Evolutionary conservation across 2,113 vertebrate genomes (phyloP), one percentile per base, ranked within the genome.

Genomic region (Neogobius melanostomus): DNA sequence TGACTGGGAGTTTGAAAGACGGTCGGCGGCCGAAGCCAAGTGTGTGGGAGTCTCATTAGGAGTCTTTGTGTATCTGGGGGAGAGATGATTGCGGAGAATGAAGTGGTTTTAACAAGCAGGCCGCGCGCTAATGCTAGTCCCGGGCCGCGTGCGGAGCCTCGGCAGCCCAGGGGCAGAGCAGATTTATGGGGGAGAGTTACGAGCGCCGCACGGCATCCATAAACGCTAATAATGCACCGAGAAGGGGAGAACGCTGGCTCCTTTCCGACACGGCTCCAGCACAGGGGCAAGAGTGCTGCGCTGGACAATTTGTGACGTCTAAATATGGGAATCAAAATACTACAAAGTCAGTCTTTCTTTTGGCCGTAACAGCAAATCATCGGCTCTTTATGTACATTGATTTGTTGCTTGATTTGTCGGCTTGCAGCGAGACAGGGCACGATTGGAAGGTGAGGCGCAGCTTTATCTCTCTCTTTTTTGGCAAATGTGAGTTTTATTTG

Each of bases 101-200:
- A 86, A 85, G 86, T 69, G 66, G 74, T 85, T 83, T 85, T 59
- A 85, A 85, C 82, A 82, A 86, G 82, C 74, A 56, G 74, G 72
- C 72, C 79, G 80, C 71, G 75, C 70, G 81, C 75, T 71, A 87
- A 75, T 79, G 56, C 66, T 60, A 47, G 15, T 2, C 73, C 56
- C 66, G 61, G 63, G 17, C 48, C n/a, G 44, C 11, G 59, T 47
- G 63, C 61, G 67, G 63, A 72, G 66, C 57, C 69, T 17, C 42
- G 28, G 17, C 44, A 15, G 70, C 80, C 78, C 43, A 59, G 10
- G 48, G 77, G 72, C 64, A 48, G n/a, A 57, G 68, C 56, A 36
- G 68, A 77, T 66, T 77, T 76, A 84, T 77, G 78, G 68, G 28
- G 56, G 68, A 56, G 57, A 17, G 50, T 65, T n/a, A n/a, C 51